Evolutionary conservation across 2,888 invertebrate genomes (phyloP), one percentile per base, ranked within the genome.

Genomic region (Hyposoter dolosus): DNA sequence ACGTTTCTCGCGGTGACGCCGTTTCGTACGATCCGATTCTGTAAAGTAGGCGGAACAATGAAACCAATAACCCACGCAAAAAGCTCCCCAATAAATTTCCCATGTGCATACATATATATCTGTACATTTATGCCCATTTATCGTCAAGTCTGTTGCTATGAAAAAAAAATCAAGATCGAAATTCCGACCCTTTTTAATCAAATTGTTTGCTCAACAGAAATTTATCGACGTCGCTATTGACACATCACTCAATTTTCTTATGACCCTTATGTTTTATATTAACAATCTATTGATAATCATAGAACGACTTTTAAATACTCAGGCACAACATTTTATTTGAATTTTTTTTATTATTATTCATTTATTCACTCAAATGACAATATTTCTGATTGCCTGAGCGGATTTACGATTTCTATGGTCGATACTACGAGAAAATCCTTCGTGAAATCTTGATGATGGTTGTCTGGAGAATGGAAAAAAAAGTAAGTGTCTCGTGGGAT

Each of bases 11-110:
- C 76, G 69, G 75, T 71, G 71, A 50, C 76, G 60, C 56, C 66
- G 79, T 71, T 71, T 68, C 63, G 78, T 78, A 77, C 66, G 77
- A 81, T 82, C 74, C 77, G 84, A 82, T 85, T 85, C 53, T 82
- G 71, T 69, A 75, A 82, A 79, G 82, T 82, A 82, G 85, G 82
- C 78, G 79, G 78, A 85, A 85, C 85, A 85, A 85, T 85, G 82
- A 85, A 78, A 78, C 82, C 75, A 69, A 84, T 84, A 84, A 75
- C 85, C 82, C 78, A 85, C 82, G 82, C 82, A 69, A 79, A 85
- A 82, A 85, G 60, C 78, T 78, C 28, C 74, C 60, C 74, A 43
- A 32, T 80, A 32, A 56, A 56, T 56, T 40, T 79, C 43, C 50
- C 43, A 56, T 32, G 45, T 47, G 45, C 43, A 56, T 40, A 56